phyloP scores from a whole-genome alignment of 2,113 vertebrate genomes.

The Trichechus manatus region DNA sequence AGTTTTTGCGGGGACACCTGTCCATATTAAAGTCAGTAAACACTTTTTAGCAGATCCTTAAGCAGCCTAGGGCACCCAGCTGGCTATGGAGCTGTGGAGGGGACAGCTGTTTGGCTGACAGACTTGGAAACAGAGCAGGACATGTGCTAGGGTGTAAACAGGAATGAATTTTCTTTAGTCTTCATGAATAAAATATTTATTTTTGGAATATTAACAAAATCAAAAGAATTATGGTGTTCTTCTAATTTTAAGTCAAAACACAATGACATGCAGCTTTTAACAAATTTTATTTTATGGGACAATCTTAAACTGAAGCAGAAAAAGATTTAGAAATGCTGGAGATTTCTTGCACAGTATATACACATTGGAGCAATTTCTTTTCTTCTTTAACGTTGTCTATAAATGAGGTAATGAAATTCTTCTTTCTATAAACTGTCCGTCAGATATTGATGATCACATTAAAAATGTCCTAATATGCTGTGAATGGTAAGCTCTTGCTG shows the following conservation, averaged over 20 bases:
- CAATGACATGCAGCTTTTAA: conserved; percentile 85
- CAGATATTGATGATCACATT: conserved; percentile 49
- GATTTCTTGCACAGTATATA: conserved; percentile 77
- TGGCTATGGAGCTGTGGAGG: conserved; percentile 76
- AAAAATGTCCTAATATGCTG: conserved; percentile 55
- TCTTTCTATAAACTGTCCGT: conserved; percentile 79
- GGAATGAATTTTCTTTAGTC: conserved; percentile 90
- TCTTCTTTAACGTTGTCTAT: conserved; percentile 71
- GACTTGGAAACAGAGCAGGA: conserved; percentile 84
- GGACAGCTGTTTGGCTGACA: conserved; percentile 90
- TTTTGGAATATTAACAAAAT: conserved; percentile 89
- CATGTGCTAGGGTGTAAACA: conserved; percentile 86
- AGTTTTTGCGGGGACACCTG: conserved; percentile 85
- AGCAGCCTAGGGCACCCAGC: conserved; percentile 84
- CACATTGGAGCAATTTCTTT: conserved; percentile 55
- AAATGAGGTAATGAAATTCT: conserved; percentile 83
- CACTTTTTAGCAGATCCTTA: conserved; percentile 80
- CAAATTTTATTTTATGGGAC: conserved; percentile 81
- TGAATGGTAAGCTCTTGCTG: not conserved
- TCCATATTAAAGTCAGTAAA: conserved; percentile 79
- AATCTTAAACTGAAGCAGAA: conserved; percentile 85
- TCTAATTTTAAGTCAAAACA: conserved; percentile 89
- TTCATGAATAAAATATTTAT: conserved; percentile 89
- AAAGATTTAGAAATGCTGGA: conserved; percentile 79
- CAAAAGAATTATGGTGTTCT: conserved; percentile 85